phyloP scores from a whole-genome alignment of 2,888 invertebrate genomes.

The Ochlodes sylvanus region DNA sequence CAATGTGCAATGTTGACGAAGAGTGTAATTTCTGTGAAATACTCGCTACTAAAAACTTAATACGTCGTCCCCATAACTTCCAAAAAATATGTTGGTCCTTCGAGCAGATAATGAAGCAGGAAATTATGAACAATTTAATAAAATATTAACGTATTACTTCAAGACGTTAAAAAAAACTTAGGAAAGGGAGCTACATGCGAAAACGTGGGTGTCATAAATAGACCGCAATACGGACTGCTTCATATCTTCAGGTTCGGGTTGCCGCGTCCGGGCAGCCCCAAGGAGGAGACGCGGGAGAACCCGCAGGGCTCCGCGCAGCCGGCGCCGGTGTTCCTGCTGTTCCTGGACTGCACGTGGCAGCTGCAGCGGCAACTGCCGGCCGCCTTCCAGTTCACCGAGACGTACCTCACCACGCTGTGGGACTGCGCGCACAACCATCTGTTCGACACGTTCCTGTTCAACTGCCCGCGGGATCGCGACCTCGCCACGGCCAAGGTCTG shows the following conservation, averaged over 20 bases:
- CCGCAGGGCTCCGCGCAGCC: slow-evolving; percentile 68
- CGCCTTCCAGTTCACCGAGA: slow-evolving; percentile 96
- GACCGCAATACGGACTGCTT: too few species aligned
- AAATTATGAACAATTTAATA: too few species aligned
- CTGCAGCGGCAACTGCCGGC: slow-evolving; percentile 94
- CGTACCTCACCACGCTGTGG: slow-evolving; percentile 96
- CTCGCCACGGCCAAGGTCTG: slow-evolving; percentile 86
- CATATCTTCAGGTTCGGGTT: slow-evolving; percentile 86
- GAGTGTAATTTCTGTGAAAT: too few species aligned
- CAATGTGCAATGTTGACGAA: too few species aligned
- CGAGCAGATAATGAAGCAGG: too few species aligned
- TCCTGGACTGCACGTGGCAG: slow-evolving; percentile 98
- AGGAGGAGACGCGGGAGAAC: slow-evolving; percentile 63
- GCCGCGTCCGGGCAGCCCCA: slow-evolving; percentile 84
- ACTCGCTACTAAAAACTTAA: too few species aligned
- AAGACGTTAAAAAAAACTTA: too few species aligned
- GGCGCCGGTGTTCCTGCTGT: slow-evolving; percentile 94
- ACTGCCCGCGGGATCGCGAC: slow-evolving; percentile 91
- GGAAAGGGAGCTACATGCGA: too few species aligned
- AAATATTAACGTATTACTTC: neutral
- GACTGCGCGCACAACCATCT: slow-evolving; percentile 94
- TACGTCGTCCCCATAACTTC: too few species aligned
- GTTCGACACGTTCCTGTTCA: slow-evolving; percentile 97
- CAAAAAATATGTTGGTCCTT: too few species aligned
- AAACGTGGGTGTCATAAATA: too few species aligned